Evolutionary conservation across 35 echinoderm and acorn worm genomes (phyloP), one percentile per base, ranked within the genome.

Genomic region (Acanthaster planci): DNA sequence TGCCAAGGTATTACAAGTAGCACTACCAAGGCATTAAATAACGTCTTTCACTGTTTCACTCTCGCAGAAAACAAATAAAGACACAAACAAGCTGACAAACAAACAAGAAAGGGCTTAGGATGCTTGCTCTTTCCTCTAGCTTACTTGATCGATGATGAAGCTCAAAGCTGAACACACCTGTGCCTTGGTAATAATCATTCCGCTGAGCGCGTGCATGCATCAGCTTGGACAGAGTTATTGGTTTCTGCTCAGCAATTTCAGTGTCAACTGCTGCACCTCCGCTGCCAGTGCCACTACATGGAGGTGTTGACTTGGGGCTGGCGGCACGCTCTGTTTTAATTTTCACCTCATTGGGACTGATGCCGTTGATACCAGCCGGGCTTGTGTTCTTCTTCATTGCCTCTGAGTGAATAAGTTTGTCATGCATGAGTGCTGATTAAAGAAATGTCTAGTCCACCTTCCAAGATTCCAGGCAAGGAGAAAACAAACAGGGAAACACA

Each of bases 141-240:
- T 97, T 90, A 97, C 94, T 97, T 55, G 94, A 35, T 75, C 92
- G 94, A 21, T 90, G 87, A 81, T 97, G 94, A 34, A 97, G 60
- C 59, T 97, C 94, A 90, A 97, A 97, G 76, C 94, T 97, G 60
- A 97, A 97, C 2, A 97, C 90, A 42, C 94, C 94, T 31, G 94
- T 97, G 18, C 90, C 94, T 77, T 97, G 87, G 32, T 93, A 97
- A 83, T 87, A 97, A 14, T 97, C 94, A 42, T 87, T 97, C 67
- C 91, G 86, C 84, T 97, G 94, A 10, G 94, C 94, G 42, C 94
- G 80, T 19, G 94, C 94, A 51, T 92, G 87, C 94, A 97, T 97
- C 21, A 97, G 68, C 40, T 97, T 97, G 44, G 94, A 93, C 8
- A 97, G 78, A 1, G 94, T 84, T 23, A 97, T 97, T 17, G 94